Base-by-base conservation (phyloP, 2,797 vertebrate species). In the Sarcoramphus papa region DNA sequence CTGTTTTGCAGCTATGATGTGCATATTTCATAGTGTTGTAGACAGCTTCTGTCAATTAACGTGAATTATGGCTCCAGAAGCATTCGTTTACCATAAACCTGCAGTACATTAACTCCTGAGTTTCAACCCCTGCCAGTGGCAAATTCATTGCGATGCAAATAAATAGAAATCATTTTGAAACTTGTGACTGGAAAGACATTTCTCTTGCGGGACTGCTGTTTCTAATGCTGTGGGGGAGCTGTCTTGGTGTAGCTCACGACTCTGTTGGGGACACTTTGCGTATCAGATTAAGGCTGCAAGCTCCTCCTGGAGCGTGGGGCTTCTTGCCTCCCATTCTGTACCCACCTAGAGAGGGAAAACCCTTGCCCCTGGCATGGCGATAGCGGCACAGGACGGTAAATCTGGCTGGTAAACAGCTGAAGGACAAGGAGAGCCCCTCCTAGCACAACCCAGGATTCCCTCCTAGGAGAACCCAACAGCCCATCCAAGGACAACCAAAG, bases 21-120 rank as follows among this genome's bases (percentile, higher is more conserved):
- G 76, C 86, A 45, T 95, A 92, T 97, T 97, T 96, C 94, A 93
- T 15, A 53, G 70, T 9, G 1, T 22, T 92, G 93, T 11, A 92
- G 93, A 95, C 94, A 94, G 96, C 78, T 95, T 88, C 94, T 97
- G 89, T 86, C 96, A 96, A 91, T 96, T 95, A 93, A 86, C 1
- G 5, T 96, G 97, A 97, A 79, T 95, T 95, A 95, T 35, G 85
- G 62, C 75, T 95, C 80, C 75, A 91, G 93, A 93, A 95, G 54
- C 10, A 4, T 92, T 96, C 18, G 0, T 79, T 97, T 92, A 85
- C 85, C 69, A 90, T 78, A 92, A 96, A 92, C 96, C 92, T 96
- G 85, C 92, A 76, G 76, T 45, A 48, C 83, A 89, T 97, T 95
- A 96, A 94, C 77, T 97, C 90, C 89, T 92, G 88, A 80, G 78